phyloP scores from a whole-genome alignment of 2,888 invertebrate genomes.

The Biston stratarius region DNA sequence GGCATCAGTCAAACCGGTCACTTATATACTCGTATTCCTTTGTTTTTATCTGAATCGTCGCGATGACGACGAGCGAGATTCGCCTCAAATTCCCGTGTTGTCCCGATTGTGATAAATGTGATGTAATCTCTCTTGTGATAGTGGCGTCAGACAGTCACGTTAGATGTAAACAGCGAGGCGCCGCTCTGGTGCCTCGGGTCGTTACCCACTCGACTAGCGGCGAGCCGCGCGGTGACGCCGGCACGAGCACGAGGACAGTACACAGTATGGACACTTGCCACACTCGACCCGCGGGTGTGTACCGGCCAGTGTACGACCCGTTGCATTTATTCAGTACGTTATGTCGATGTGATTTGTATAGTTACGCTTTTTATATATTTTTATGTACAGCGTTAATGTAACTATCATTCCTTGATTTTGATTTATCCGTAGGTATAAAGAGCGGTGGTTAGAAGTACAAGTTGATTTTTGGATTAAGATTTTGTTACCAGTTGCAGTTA shows the following conservation, averaged over 20 bases:
- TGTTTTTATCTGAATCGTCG: conserved; percentile 38
- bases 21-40: conserved; percentile 34
- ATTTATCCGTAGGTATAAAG: conserved; percentile 48
- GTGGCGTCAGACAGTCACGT: conserved; percentile 81
- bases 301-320: conserved; percentile 71
- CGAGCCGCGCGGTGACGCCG: conserved; percentile 51
- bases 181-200: conserved; percentile 63
- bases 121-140: conserved; percentile 83
- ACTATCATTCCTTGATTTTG: conserved; percentile 78
- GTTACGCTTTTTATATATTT: conserved; percentile 76
- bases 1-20: conserved; percentile 26
- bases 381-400: conserved; percentile 81
- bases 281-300: conserved; percentile 52
- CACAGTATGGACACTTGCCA: conserved; percentile 73
- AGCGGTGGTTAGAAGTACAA: conserved; percentile 58
- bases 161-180: conserved; percentile 74
- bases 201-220: conserved; percentile 70
- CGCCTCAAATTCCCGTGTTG: conserved; percentile 67
- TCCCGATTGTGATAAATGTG: conserved; percentile 83
- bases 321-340: conserved; percentile 82
- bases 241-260: conserved; percentile 64
- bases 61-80: conserved; percentile 47
- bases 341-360: conserved; percentile 80
- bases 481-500: conserved; percentile 84
- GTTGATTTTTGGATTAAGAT: conserved; percentile 67